Evolutionary conservation across 2,797 vertebrate genomes (phyloP).

Genomic region (Halcyon chelicuti): DNA sequence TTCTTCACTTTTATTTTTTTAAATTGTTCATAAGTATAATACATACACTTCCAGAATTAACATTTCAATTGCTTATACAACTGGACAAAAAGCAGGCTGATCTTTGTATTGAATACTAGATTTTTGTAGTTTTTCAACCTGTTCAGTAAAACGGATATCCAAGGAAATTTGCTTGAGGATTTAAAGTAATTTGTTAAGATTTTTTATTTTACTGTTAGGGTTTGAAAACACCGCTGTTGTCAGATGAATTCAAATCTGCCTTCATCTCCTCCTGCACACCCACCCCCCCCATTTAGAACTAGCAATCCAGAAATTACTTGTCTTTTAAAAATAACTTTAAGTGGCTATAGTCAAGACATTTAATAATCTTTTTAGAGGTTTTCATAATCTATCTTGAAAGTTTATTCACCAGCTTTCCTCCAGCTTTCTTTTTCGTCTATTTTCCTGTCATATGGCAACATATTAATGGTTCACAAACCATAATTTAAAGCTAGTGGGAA

Average conservation of each 20-base stretch:
- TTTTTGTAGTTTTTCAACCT: neutral
- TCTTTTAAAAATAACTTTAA: neutral
- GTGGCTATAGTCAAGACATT: neutral
- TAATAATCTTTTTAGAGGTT: neutral
- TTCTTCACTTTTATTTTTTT: neutral
- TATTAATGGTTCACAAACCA: neutral
- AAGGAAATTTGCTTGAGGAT: neutral
- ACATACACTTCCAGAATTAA: neutral
- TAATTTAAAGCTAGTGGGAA: neutral
- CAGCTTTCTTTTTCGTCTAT: neutral
- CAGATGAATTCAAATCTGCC: neutral
- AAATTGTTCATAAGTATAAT: neutral
- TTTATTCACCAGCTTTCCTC: neutral
- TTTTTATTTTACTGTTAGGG: neutral
- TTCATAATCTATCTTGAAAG: neutral
- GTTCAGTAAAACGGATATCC: neutral
- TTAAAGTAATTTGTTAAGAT: neutral
- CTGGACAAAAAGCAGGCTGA: neutral
- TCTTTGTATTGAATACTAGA: neutral
- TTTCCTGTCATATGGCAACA: neutral
- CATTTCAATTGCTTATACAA: neutral
- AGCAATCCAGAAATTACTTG: neutral
- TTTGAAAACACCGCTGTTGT: neutral
- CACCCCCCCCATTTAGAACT: accelerated
- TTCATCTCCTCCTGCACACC: accelerated